These are phyloP conservation scores for Psephotus haematonotus DNA, from an alignment of 2,113 vertebrate species.

Conservation along the genomic window DNA sequence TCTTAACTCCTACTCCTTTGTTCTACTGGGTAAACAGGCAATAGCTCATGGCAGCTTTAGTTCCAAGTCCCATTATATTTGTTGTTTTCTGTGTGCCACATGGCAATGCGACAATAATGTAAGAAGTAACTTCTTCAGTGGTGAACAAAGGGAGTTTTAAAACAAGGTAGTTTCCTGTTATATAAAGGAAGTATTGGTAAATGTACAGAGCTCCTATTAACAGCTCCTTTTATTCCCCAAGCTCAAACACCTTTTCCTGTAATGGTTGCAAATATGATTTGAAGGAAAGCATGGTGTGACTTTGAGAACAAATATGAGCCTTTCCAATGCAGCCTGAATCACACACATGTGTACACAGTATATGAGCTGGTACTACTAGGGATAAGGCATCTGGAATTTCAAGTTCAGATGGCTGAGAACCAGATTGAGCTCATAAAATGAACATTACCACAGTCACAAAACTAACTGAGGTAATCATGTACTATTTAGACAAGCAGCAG, in stretches of 20 bases:
- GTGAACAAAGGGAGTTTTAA: background rate
- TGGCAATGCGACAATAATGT: background rate
- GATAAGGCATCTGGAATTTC: conserved; percentile 25
- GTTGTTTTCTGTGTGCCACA: background rate
- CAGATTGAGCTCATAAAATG: conserved; percentile 55
- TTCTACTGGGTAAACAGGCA: conserved; percentile 49
- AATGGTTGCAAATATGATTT: background rate
- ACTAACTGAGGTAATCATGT: conserved; percentile 24
- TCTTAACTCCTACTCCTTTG: background rate
- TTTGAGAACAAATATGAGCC: background rate
- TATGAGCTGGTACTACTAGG: background rate
- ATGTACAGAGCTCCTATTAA: background rate
- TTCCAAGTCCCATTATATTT: conserved; percentile 26
- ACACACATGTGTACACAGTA: conserved; percentile 38
- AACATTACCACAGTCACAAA: conserved; percentile 54
- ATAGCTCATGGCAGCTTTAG: conserved; percentile 23
- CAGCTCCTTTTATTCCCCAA: background rate
- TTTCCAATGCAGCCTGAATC: background rate
- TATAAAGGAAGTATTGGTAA: background rate
- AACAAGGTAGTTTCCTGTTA: background rate
- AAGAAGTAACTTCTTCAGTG: background rate
- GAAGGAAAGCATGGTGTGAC: background rate
- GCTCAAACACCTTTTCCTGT: background rate
- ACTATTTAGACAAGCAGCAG: conserved; percentile 54
- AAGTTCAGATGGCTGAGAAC: conserved; percentile 52